These are phyloP conservation scores for Leptopilina clavipes DNA, from an alignment of 1,140 invertebrate species.

Conservation along the genomic window DNA sequence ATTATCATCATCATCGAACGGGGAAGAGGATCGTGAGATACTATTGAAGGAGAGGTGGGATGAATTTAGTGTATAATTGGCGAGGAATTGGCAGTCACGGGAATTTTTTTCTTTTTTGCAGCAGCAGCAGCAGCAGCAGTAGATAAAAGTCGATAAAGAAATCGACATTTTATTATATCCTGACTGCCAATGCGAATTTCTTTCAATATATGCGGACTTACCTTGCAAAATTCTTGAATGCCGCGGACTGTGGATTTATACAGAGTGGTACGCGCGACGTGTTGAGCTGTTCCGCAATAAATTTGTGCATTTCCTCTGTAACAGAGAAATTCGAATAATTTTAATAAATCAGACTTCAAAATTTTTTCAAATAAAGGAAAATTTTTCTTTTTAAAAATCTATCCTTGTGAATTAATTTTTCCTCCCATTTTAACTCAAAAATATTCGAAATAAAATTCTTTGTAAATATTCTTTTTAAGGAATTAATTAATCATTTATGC, in stretches of 20 bases:
- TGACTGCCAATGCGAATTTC: slow-evolving; percentile 44
- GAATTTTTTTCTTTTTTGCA: background rate
- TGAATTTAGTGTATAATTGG: background rate
- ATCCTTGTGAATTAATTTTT: too few relatives aligned
- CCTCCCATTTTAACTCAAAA: too few relatives aligned
- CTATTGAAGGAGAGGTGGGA: background rate
- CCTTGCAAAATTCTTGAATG: slow-evolving; percentile 99
- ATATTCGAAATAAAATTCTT: too few relatives aligned
- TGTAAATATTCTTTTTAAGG: too few relatives aligned
- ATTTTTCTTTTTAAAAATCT: too few relatives aligned
- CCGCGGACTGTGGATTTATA: slow-evolving; percentile 99
- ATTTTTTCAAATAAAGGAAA: too few relatives aligned
- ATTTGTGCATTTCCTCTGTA: slow-evolving; percentile 98
- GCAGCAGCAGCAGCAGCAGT: background rate
- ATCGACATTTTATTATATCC: slow-evolving; percentile 51
- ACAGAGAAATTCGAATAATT: slow-evolving; percentile 69
- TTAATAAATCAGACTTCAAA: too few relatives aligned
- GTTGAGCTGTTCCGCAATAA: slow-evolving; percentile 96
- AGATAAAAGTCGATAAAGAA: slow-evolving; percentile 47
- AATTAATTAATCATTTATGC: too few relatives aligned
- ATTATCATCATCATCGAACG: slow-evolving; percentile 15
- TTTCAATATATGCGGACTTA: slow-evolving; percentile 80
- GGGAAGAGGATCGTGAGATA: background rate
- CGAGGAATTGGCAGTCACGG: background rate
- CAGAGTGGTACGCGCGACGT: slow-evolving; percentile 96